These are phyloP conservation scores for Callithrix jacchus DNA, from an alignment of 2,113 vertebrate species.

Conservation along the genomic window DNA sequence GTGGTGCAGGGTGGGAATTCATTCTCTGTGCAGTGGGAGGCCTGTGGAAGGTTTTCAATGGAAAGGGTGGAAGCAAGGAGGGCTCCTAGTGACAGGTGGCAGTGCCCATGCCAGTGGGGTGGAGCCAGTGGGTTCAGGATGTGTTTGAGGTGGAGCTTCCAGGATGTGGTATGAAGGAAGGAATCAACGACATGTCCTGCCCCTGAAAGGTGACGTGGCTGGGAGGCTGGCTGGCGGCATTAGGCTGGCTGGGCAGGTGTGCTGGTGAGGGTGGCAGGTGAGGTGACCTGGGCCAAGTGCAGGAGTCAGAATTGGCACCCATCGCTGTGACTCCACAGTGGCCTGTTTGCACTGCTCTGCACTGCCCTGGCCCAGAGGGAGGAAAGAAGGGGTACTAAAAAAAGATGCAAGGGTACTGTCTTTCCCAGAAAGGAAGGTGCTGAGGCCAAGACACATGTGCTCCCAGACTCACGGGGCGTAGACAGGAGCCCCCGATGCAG, in stretches of 20 bases:
- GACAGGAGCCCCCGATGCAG: not conserved
- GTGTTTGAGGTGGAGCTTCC: not conserved
- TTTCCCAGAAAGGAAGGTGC: not conserved
- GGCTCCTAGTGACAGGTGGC: accelerated
- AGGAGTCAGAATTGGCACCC: not conserved
- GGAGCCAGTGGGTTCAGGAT: not conserved
- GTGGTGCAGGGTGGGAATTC: accelerated
- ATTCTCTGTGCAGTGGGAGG: not conserved
- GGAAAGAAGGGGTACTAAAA: no score
- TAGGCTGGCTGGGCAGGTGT: not conserved
- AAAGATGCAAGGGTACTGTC: no score
- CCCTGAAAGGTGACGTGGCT: not conserved
- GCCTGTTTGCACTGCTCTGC: not conserved
- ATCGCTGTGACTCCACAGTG: not conserved
- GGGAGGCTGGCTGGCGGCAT: not conserved
- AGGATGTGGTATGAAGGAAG: not conserved
- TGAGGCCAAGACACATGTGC: not conserved
- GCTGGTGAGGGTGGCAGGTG: not conserved
- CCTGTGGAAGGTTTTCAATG: not conserved
- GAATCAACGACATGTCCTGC: not conserved
- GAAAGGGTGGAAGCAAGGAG: not conserved
- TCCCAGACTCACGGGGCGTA: not conserved
- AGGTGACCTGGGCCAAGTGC: not conserved
- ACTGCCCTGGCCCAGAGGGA: not conserved
- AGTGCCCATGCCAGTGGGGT: accelerated